Base-by-base conservation (phyloP, 1,140 invertebrate genomes). In the Drosophila sturtevanti region DNA sequence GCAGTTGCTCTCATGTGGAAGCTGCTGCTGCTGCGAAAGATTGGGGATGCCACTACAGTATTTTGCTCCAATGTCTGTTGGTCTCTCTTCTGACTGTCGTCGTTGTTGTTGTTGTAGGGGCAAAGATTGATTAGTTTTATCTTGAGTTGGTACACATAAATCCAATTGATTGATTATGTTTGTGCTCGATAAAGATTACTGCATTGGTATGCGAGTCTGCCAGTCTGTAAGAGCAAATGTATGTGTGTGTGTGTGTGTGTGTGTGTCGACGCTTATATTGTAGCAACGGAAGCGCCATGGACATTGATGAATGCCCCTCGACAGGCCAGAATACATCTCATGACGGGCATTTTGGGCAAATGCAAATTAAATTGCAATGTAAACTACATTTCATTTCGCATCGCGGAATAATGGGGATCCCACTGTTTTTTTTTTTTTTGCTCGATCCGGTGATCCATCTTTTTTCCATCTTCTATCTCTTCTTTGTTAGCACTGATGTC, bases 121-220 rank as follows among this genome's bases (percentile, higher is more conserved):
- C 66, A 55, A 89, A 90, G 89, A 90, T 90, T 90, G 89, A 90
- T 90, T 90, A 89, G 89, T 89, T 91, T 90, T 90, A 90, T 90
- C 89, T 90, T 76, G 77, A 89, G 89, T 89, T 87, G 79, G 79
- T 81, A 72, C 81, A 82, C 89, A 91, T 90, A 90, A 90, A 90
- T 90, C 89, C 90, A 76, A 90, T 90, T 90, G 89, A 90, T 90
- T 90, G 89, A 90, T 90, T 91, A 90, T 89, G 81, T 81, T 85
- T 77, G 74, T 77, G 84, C 85, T 84, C 84, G 84, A 89, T 89
- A 89, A 84, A 89, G 84, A 89, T 89, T 77, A 65, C 71, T 80
- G 84, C 82, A 87, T 67, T 87, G 78, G 78, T 86, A 74, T 87
- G 79, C 68, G 74, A 76, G 52, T 37, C n/a, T 65, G n/a, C 22